Evolutionary conservation across 2,888 invertebrate genomes (phyloP).

Genomic region (Limnephilus marmoratus): DNA sequence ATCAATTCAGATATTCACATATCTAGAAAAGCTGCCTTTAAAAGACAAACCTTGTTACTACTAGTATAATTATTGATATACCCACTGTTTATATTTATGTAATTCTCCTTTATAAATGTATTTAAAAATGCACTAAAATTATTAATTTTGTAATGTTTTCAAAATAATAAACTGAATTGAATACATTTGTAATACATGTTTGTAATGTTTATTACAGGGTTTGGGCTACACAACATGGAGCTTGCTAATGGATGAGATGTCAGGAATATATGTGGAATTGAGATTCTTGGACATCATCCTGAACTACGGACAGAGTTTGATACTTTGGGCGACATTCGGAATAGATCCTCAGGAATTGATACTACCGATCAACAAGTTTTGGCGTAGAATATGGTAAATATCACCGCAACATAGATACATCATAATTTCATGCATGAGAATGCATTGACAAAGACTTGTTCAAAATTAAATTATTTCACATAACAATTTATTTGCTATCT

Average conservation of each 20-base stretch:
- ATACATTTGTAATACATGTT: not conserved
- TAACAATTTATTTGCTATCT: not conserved
- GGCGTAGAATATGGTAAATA: constrained; percentile 79
- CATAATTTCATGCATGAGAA: not conserved
- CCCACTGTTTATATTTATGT: too few relatives aligned
- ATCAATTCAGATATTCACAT: too few relatives aligned
- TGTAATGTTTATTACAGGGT: constrained; percentile 77
- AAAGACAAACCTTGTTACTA: too few relatives aligned
- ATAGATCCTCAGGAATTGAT: constrained; percentile 87
- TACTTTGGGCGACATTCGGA: constrained; percentile 92
- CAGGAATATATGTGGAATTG: constrained; percentile 94
- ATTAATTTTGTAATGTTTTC: too few relatives aligned
- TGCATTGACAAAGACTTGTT: not conserved
- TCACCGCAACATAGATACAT: not conserved
- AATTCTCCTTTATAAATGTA: too few relatives aligned
- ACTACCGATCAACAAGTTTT: constrained; percentile 81
- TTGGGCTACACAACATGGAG: constrained; percentile 90
- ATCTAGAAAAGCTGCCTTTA: too few relatives aligned
- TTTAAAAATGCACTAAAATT: too few relatives aligned
- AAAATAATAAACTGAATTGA: too few relatives aligned
- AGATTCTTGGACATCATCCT: constrained; percentile 93
- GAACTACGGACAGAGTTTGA: constrained; percentile 92
- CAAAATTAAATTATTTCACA: not conserved
- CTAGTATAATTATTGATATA: too few relatives aligned
- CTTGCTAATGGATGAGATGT: constrained; percentile 87